Evolutionary conservation across 1,140 invertebrate genomes (phyloP).

Genomic region (Pseudobourletiella spinata): DNA sequence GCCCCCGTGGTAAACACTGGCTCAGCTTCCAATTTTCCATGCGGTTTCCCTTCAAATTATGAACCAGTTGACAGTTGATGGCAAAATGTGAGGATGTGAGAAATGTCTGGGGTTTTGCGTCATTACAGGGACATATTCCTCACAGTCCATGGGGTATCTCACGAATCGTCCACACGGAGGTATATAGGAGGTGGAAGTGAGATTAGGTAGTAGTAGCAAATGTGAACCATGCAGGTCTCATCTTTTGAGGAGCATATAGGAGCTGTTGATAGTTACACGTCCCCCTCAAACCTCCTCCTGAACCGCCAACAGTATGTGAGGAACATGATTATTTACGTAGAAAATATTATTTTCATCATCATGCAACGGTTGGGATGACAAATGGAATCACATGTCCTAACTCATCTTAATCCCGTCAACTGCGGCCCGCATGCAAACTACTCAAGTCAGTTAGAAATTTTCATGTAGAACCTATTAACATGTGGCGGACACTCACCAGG

Average conservation of each 20-base stretch:
- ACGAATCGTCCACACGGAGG: slow-evolving; percentile 13
- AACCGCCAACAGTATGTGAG: not conserved
- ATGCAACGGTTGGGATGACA: not conserved
- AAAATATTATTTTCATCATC: not conserved
- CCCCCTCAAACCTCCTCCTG: no score
- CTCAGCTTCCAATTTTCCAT: not conserved
- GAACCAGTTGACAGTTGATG: not conserved
- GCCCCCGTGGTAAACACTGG: not conserved
- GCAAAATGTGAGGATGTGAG: slow-evolving; percentile 3
- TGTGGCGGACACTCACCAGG: slow-evolving; percentile 27
- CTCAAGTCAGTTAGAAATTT: not conserved
- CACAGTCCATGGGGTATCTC: slow-evolving; percentile 21
- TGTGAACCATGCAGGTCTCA: no score
- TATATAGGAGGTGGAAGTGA: not conserved
- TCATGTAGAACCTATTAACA: slow-evolving; percentile 16
- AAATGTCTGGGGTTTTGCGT: not conserved
- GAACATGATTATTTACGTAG: not conserved
- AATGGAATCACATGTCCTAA: not conserved
- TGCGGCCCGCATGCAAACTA: not conserved
- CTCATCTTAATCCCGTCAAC: not conserved
- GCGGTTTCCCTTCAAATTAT: not conserved
- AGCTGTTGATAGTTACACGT: no score
- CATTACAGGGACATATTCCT: not conserved
- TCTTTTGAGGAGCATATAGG: no score
- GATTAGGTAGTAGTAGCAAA: no score